Base-by-base conservation (phyloP, 2,113 vertebrate genomes). In the Prionailurus bengalensis region DNA sequence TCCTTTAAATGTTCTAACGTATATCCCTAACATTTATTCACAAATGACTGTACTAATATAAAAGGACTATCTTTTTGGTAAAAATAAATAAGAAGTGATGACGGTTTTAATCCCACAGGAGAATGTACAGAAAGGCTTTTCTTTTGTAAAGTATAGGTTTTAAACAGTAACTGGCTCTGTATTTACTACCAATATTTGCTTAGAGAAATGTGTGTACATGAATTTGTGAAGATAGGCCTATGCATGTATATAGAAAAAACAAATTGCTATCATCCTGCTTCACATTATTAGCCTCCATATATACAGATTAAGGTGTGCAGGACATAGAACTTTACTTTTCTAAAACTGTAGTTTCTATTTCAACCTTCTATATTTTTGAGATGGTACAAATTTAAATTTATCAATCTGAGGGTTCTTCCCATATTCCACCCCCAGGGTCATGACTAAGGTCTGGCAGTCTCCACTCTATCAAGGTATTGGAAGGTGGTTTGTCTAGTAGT, bases 51-150 rank as follows among this genome's bases (percentile, higher is more conserved):
- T 42, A 74, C 73, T 68, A 70, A 89, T 71, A 29, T 74, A 86
- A 82, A 76, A 83, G 82, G 92, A 80, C 51, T 84, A 25, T 0
- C 5, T 71, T 87, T 93, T 70, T 91, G 73, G 80, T 91, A 48
- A 92, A 94, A 81, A 45, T 36, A 94, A 79, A 51, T 11, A 88
- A 78, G 87, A 93, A 87, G 66, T 48, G 76, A 68, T 48, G 31
- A 61, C 29, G 61, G 53, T 45, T 93, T 97, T 92, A 51, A 85
- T 90, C 15, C 23, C 23, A 36, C 4, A 68, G 23, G 11, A 79
- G 92, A 76, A 92, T 63, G 3, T 71, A 66, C 5, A 68, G n/a
- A 27, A 90, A 92, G 11, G 51, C 4, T 63, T 3, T 48, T 91
- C 79, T 48, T 95, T 85, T 21, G 39, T 85, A 92, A 86, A 81